A percentile compares a stretch with the other conserved stretches of the same genome.
phyloP scores from a whole-genome alignment of 2,888 invertebrate species.

The Tetanocera ferruginea region DNA sequence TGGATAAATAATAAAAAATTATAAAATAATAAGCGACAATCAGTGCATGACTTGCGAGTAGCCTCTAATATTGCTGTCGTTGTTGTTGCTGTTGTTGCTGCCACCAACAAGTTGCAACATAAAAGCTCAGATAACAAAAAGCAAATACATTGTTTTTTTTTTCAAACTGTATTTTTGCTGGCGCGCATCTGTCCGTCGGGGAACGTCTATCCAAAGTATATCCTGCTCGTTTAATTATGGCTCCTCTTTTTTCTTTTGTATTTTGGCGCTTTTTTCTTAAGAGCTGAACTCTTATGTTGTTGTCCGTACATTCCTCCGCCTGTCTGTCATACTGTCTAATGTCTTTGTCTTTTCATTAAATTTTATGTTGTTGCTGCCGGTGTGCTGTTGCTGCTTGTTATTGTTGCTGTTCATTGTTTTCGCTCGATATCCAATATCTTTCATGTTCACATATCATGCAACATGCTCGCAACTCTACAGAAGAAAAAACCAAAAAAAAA shows the following conservation, averaged over 20 bases:
- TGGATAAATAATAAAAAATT: conserved; percentile 23
- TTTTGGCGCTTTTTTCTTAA: background rate
- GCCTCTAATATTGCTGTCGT: background rate
- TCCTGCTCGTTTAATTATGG: conserved; percentile 31
- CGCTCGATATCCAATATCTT: conserved; percentile 36
- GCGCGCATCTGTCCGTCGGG: background rate
- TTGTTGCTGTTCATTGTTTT: conserved; percentile 34
- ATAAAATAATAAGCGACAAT: conserved; percentile 39
- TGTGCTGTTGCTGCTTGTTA: conserved; percentile 25
- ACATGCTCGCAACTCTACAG: conserved; percentile 44
- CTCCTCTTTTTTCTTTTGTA: background rate
- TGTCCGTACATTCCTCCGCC: conserved; percentile 10
- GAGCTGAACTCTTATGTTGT: background rate
- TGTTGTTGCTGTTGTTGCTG: conserved; percentile 16
- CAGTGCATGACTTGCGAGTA: conserved; percentile 44
- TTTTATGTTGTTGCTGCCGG: conserved; percentile 16
- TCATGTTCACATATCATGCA: conserved; percentile 50
- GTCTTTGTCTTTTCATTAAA: conserved; percentile 30
- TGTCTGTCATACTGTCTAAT: conserved; percentile 32
- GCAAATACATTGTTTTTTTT: background rate
- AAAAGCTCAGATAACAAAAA: background rate
- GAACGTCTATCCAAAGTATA: background rate
- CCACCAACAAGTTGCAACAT: background rate
- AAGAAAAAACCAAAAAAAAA: conserved; percentile 38
- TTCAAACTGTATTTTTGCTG: background rate